A percentile compares a stretch with the other conserved stretches of the same genome.
Evolutionary conservation across 2,113 vertebrate genomes (phyloP).

Genomic region (Edolisoma coerulescens): DNA sequence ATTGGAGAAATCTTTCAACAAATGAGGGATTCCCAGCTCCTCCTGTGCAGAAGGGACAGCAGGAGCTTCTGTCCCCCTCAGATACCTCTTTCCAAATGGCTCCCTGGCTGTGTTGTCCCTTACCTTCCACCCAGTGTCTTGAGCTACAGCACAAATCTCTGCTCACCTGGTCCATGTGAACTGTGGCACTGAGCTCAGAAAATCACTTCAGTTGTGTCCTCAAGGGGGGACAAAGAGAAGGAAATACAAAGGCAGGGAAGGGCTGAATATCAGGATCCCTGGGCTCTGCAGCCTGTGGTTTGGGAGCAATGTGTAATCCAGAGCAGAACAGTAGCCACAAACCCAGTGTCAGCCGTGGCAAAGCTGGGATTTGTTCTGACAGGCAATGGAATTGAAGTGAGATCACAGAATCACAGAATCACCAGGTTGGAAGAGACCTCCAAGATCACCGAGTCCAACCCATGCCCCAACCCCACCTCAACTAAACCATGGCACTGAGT

Average conservation of each 20-base stretch:
- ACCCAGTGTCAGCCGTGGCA: too few species aligned
- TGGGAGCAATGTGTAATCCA: background rate
- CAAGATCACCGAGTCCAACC: too few species aligned
- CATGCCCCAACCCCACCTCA: too few species aligned
- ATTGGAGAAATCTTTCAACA: background rate
- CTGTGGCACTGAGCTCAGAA: background rate
- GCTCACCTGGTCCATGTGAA: fast-evolving
- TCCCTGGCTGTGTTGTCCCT: background rate
- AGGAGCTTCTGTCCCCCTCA: background rate
- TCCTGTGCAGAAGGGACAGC: background rate
- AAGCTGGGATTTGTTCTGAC: background rate
- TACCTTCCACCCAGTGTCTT: background rate
- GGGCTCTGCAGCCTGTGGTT: background rate
- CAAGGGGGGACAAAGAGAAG: background rate
- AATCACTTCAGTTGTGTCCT: background rate
- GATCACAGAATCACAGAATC: too few species aligned
- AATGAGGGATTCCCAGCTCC: background rate
- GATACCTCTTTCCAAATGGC: background rate
- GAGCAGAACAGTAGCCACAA: background rate
- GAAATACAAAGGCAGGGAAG: background rate
- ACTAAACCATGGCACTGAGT: too few species aligned
- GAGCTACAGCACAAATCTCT: background rate
- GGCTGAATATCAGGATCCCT: background rate
- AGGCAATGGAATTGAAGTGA: background rate
- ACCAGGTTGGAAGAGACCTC: too few species aligned